Evolutionary conservation across 2,888 invertebrate species (phyloP), one percentile per base, ranked within the genome.

Genomic region (Drosophila neotestacea): DNA sequence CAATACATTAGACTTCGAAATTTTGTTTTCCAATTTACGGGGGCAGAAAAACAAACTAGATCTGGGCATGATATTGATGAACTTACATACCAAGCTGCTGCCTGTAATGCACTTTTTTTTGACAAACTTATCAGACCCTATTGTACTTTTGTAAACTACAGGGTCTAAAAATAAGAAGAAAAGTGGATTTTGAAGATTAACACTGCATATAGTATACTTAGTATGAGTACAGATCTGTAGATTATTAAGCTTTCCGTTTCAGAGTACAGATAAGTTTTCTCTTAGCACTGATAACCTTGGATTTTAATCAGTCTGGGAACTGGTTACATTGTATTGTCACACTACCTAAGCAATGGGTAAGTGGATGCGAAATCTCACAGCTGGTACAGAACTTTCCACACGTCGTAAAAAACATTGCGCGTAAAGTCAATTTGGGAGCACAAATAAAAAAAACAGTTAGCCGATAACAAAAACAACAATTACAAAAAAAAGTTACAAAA

Each of bases 181-280:
- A 22, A 22, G 36, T 36, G 34, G 4, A 50, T 22, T 22, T 50
- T 11, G 11, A 6, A 11, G 22, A 22, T 6, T 36, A 11, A 22
- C 16, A 16, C 16, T 16, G 16, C n/a, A 22, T 22, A 22, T 22
- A 22, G 22, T 22, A 4, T 46, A n/a, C 46, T 28, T 28, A n/a
- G n/a, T 28, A 36, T 50, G 34, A 36, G 50, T 27, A 27, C 27
- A 36, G 22, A 27, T 36, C 16, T 48, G 16, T 34, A 44, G 6
- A 4, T 9, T 36, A 36, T 2, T 10, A 10, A 36, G 11, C 36
- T 36, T 4, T 10, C 10, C 11, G 36, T 36, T 4, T 47, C 13
- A 22, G 16, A 22, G 22, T 27, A 7, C 13, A 54, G 54, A 54
- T 54, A 54, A 54, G 41, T 28, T 10, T 30, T 10, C 6, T 27